phyloP scores from a whole-genome alignment of 2,797 vertebrate species.

The Nannoperca obscura region DNA sequence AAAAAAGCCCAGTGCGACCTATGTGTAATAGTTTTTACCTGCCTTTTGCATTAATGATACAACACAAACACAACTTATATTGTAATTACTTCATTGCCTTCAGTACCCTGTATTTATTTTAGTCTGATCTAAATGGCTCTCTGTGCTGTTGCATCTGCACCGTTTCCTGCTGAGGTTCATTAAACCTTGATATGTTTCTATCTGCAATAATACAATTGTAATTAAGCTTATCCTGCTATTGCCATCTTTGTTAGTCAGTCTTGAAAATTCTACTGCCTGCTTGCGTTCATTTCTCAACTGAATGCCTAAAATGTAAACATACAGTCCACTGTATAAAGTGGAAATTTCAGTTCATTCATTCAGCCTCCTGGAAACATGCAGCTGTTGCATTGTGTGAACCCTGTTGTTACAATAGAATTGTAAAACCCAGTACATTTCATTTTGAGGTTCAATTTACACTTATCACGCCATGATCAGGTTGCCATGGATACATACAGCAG shows the following conservation, averaged over 20 bases:
- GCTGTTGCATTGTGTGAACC: conserved; percentile 24
- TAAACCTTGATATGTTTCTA: conserved; percentile 32
- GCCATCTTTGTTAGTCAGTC: neutral
- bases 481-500: conserved; percentile 61
- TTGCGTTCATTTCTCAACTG: neutral
- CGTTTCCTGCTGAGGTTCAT: conserved; percentile 46
- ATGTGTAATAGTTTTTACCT: neutral
- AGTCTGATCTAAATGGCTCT: conserved; percentile 1
- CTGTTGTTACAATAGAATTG: conserved; percentile 1
- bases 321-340: neutral
- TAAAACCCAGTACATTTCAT: conserved; percentile 28
- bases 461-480: conserved; percentile 50
- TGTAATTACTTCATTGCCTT: neutral
- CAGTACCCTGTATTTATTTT: conserved; percentile 14
- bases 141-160: conserved; percentile 9
- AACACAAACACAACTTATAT: neutral
- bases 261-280: neutral
- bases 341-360: neutral
- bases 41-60: conserved; percentile 3
- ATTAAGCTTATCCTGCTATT: conserved; percentile 11
- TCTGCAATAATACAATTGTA: conserved; percentile 28
- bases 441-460: conserved; percentile 25
- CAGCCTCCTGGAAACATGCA: conserved; percentile 26
- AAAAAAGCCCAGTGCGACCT: neutral
- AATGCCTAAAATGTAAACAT: conserved; percentile 2